A percentile compares a stretch with the other conserved stretches of the same genome.
Evolutionary conservation across 2,113 vertebrate species (phyloP).

Genomic region (Onychorhynchus coronatus): DNA sequence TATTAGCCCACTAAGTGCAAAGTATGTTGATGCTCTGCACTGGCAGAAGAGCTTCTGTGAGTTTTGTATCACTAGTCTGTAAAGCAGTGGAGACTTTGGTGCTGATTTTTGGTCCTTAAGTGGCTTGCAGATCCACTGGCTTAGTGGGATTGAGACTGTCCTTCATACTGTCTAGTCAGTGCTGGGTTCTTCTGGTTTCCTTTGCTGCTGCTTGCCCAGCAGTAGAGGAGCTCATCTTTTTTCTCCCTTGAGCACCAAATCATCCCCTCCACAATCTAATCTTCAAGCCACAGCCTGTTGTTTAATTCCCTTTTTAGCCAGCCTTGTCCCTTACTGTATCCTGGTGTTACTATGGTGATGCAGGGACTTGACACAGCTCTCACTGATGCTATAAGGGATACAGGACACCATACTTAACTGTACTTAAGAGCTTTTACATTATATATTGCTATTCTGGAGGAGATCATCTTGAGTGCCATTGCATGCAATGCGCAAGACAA

Average conservation of each 20-base stretch:
- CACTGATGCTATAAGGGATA: not conserved
- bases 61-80: not conserved
- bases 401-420: not conserved
- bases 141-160: not conserved
- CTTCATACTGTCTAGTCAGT: not conserved
- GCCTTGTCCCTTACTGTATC: not conserved
- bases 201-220: not conserved
- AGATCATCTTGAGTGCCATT: not conserved
- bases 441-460: not conserved
- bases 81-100: not conserved
- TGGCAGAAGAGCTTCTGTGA: not conserved
- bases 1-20: not conserved
- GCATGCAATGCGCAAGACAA: too few relatives aligned
- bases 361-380: not conserved
- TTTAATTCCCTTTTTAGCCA: slow-evolving; percentile 22
- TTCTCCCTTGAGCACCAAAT: not conserved
- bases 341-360: slow-evolving; percentile 13
- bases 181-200: not conserved
- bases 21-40: accelerated
- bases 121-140: not conserved
- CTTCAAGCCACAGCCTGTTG: not conserved
- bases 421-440: not conserved
- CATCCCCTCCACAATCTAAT: not conserved
- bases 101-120: not conserved
- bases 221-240: not conserved